phyloP scores from a whole-genome alignment of 2,888 invertebrate genomes.

The Argyresthia goedartella region DNA sequence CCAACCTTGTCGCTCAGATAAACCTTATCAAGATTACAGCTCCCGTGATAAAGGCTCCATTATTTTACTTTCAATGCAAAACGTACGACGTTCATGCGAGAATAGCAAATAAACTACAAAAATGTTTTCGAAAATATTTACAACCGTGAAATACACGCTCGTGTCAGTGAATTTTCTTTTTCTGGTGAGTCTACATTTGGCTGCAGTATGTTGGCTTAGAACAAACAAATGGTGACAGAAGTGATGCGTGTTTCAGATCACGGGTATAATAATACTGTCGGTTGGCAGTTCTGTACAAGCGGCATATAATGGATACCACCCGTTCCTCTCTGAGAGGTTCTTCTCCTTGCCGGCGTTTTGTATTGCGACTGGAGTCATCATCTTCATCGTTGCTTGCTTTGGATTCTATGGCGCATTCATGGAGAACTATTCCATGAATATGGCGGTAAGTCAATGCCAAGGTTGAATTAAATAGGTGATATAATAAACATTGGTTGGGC shows the following conservation, averaged over 20 bases:
- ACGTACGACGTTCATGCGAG: not conserved
- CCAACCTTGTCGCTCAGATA: slow-evolving; percentile 4
- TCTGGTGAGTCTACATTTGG: slow-evolving; percentile 39
- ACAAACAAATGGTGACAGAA: not conserved
- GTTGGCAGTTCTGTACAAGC: slow-evolving; percentile 79
- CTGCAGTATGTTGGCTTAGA: not conserved
- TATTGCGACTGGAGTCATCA: slow-evolving; percentile 78
- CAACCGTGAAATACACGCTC: slow-evolving; percentile 55
- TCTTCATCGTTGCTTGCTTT: slow-evolving; percentile 84
- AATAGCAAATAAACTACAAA: slow-evolving; percentile 18
- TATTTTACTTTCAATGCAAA: not conserved
- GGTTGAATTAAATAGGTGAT: not conserved
- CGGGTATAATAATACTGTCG: slow-evolving; percentile 82
- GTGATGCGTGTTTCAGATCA: slow-evolving; percentile 72
- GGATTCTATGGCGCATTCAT: slow-evolving; percentile 91
- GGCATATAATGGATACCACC: slow-evolving; percentile 75
- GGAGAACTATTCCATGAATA: slow-evolving; percentile 85
- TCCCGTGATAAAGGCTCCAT: slow-evolving; percentile 34
- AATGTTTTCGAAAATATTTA: slow-evolving; percentile 59
- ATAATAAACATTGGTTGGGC: too few relatives aligned
- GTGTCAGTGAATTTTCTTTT: slow-evolving; percentile 52
- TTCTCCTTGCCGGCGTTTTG: slow-evolving; percentile 80
- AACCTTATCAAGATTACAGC: slow-evolving; percentile 58
- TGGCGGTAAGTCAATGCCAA: slow-evolving; percentile 72
- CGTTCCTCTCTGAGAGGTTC: slow-evolving; percentile 76